Base-by-base conservation (phyloP, 2,888 invertebrate species). In the Nematopogon swammerdamellus region DNA sequence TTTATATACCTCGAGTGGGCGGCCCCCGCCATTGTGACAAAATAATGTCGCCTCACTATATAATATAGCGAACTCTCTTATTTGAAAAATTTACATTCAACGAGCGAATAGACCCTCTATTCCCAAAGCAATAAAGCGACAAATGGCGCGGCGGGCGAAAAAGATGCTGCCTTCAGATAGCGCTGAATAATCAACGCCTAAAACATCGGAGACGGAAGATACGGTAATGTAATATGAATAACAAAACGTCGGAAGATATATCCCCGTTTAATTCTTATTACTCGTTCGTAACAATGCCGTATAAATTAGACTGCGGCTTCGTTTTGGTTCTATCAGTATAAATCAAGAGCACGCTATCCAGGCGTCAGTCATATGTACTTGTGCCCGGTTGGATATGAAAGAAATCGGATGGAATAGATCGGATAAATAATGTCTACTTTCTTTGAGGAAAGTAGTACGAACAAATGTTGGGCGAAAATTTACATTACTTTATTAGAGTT, bases 101-200 rank as follows among this genome's bases (percentile, higher is more conserved):
- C 36, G 8, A 53, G 57, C 64, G 55, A 70, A 70, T 70, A 63
- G 57, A 59, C 56, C 58, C 69, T 63, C 63, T 76, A 74, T 65
- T 57, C 56, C 56, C 54, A 47, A 46, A 49, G 25, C 51, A 61
- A 67, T 45, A 63, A 65, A 57, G 59, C 59, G 57, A 51, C 8
- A 55, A 65, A 64, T 67, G 59, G 56, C 56, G 30, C 52, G 53
- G 55, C 54, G 55, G 55, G 48, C 52, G 51, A 54, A 65, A 62
- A 76, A 79, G 79, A 79, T 77, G 79, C 70, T 68, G 65, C 64
- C 60, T 60, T 57, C 60, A 63, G 76, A 77, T 77, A 76, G 67
- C 70, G 70, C 71, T 73, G 76, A 76, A 79, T 79, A 79, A 79
- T 77, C 79, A 79, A 77, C 77, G 74, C 74, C 76, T 76, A 73